Percentiles rank a stretch among this genome's conserved stretches.
phyloP scores from a whole-genome alignment of 2,113 vertebrate species.

The Brienomyrus brachyistius region DNA sequence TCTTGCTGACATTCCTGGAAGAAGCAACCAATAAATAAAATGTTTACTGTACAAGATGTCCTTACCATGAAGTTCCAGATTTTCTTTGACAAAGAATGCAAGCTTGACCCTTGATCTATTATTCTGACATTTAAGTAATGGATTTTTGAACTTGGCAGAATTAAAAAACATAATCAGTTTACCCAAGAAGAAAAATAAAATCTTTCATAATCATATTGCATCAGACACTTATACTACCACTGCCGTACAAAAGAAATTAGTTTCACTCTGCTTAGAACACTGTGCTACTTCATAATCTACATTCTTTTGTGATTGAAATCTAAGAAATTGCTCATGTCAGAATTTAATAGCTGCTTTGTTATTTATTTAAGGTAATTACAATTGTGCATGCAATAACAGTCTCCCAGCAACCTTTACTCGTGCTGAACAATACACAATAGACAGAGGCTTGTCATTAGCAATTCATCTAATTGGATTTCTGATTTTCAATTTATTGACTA shows the following conservation, averaged over 20 bases:
- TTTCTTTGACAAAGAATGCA: neutral
- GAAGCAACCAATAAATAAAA: neutral
- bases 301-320: slow-evolving; percentile 39
- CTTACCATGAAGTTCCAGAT: neutral
- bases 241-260: neutral
- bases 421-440: slow-evolving; percentile 19
- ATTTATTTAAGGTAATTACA: slow-evolving; percentile 44
- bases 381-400: slow-evolving; percentile 37
- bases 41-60: neutral
- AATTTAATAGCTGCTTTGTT: slow-evolving; percentile 37
- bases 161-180: slow-evolving; percentile 14
- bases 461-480: slow-evolving; percentile 40
- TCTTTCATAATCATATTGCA: neutral
- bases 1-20: neutral
- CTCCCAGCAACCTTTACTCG: slow-evolving; percentile 41
- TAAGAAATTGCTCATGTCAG: slow-evolving; percentile 31
- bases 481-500: slow-evolving; percentile 25
- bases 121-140: slow-evolving; percentile 7
- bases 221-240: neutral
- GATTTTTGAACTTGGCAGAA: slow-evolving; percentile 10
- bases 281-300: slow-evolving; percentile 16
- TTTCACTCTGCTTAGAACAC: neutral
- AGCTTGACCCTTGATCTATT: neutral
- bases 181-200: neutral
- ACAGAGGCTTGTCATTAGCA: slow-evolving; percentile 35